Evolutionary conservation across 1,140 invertebrate species (phyloP).

Genomic region (Sitobion miscanthi): DNA sequence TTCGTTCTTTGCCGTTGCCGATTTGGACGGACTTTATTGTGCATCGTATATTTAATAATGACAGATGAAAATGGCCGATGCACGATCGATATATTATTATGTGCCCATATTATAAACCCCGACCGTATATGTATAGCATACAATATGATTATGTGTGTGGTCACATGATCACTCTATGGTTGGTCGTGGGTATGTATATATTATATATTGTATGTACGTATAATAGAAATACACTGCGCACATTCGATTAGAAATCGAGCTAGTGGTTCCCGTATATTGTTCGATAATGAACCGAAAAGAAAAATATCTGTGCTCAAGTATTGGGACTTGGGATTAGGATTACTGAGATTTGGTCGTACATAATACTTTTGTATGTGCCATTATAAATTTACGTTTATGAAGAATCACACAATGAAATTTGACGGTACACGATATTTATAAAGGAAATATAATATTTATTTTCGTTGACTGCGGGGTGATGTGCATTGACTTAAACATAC

Average conservation of each 20-base stretch:
- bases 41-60: constrained; percentile 10
- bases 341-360: neutral
- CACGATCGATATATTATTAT: neutral
- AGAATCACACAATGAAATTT: neutral
- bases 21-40: constrained; percentile 11
- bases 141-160: neutral
- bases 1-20: neutral
- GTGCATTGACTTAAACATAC: neutral
- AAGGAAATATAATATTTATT: neutral
- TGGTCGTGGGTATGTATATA: neutral
- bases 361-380: neutral
- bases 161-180: neutral
- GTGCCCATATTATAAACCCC: neutral
- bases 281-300: neutral
- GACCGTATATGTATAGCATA: neutral
- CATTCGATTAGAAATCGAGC: neutral
- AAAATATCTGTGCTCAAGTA: neutral
- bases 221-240: neutral
- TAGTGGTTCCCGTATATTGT: neutral
- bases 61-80: neutral
- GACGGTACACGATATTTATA: neutral
- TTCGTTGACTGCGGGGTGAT: neutral
- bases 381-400: neutral
- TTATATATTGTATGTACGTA: neutral
- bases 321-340: neutral